Conservation (phyloP, 2,113 vertebrate species). For the Gopherus evgoodei region DNA sequence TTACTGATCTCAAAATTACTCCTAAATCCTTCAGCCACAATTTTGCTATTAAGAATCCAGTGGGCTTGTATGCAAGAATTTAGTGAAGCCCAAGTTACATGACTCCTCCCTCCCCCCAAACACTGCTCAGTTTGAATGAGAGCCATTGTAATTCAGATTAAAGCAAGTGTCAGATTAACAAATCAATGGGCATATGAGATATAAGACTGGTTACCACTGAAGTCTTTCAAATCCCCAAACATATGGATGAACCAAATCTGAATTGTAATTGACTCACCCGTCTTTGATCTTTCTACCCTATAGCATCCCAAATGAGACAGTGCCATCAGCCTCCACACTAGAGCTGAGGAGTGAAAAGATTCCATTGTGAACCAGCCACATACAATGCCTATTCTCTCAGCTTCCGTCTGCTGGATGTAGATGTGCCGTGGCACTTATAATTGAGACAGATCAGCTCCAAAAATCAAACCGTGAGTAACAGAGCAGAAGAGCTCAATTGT, state of each 20-base stretch:
- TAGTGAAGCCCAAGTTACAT: conserved; percentile 61
- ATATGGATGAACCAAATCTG: conserved; percentile 63
- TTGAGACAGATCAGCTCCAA: background rate
- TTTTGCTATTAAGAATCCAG: background rate
- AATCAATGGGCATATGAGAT: conserved; percentile 54
- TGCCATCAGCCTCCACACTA: background rate
- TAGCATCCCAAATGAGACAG: conserved; percentile 52
- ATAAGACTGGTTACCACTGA: conserved; percentile 34
- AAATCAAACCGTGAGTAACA: background rate
- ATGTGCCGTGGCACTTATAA: background rate
- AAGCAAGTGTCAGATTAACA: conserved; percentile 73
- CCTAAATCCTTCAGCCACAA: background rate
- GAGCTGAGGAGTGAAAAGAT: background rate
- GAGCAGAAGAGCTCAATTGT: background rate
- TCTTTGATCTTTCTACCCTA: conserved; percentile 67
- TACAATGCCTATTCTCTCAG: conserved; percentile 45
- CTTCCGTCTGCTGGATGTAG: background rate
- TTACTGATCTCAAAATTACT: background rate
- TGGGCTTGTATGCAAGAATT: background rate
- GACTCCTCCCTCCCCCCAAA: conserved; percentile 27
- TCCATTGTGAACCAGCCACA: conserved; percentile 21
- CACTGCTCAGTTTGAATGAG: conserved; percentile 53
- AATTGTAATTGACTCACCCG: conserved; percentile 53
- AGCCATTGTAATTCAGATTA: conserved; percentile 68
- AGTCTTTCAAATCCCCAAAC: conserved; percentile 62